phyloP scores from a whole-genome alignment of 92 coral and sea anemone genomes.

The Actinernus sp. region DNA sequence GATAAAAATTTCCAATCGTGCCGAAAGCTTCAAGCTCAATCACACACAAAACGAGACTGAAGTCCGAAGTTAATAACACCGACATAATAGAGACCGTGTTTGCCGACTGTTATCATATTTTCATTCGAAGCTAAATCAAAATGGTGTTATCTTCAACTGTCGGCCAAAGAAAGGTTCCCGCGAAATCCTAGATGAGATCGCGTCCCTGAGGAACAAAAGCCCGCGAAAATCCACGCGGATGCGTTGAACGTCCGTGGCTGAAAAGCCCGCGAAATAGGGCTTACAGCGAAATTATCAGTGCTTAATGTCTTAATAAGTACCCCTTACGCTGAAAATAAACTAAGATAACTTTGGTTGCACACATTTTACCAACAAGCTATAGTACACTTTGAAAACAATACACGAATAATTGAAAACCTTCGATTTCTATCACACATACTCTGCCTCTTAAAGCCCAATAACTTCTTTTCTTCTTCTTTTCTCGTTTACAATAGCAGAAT shows the following conservation, averaged over 20 bases:
- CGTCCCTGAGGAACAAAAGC: not conserved
- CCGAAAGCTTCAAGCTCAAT: constrained; percentile 1
- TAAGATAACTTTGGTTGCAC: constrained; percentile 27
- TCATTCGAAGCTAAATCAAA: constrained; percentile 9
- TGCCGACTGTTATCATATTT: constrained; percentile 53
- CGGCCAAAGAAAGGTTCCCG: constrained; percentile 39
- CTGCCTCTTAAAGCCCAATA: constrained; percentile 90
- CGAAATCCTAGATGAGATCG: not conserved
- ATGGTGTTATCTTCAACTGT: constrained; percentile 17
- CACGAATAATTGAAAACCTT: constrained; percentile 87
- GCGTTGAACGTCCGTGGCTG: not conserved
- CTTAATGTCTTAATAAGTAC: not conserved
- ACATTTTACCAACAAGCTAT: constrained; percentile 64
- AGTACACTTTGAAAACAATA: constrained; percentile 52
- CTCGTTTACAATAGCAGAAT: constrained; percentile 1
- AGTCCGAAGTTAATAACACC: constrained; percentile 12
- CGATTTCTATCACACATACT: constrained; percentile 80
- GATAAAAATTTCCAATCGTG: not conserved
- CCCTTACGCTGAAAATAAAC: constrained; percentile 11
- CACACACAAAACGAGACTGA: constrained; percentile 5
- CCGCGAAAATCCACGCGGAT: not conserved
- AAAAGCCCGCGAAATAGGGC: not conserved
- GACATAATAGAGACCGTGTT: constrained; percentile 31
- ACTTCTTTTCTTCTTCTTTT: constrained; percentile 51
- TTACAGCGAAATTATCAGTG: not conserved